These are phyloP conservation scores for Habropoda laboriosa DNA, from an alignment of 1,140 invertebrate species.

Conservation along the genomic window DNA sequence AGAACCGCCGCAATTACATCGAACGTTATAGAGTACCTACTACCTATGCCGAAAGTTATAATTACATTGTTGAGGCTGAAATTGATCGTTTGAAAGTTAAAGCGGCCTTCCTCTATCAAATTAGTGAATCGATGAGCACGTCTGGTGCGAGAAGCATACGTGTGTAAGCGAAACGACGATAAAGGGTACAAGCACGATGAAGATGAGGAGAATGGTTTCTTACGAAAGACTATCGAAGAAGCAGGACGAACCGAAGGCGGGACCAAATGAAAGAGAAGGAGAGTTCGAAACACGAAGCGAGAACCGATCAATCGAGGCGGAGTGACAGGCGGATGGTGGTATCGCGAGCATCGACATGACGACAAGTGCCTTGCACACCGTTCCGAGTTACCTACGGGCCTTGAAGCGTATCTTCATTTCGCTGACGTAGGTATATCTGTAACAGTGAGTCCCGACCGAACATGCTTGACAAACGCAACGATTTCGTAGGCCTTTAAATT, in stretches of 20 bases:
- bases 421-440: constrained; percentile 55
- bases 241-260: constrained; percentile 15
- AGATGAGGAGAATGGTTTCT: constrained; percentile 39
- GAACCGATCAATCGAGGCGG: constrained; percentile 73
- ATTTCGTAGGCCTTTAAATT: constrained; percentile 26
- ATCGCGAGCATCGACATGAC: constrained; percentile 68
- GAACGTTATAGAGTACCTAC: not conserved
- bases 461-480: constrained; percentile 31
- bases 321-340: constrained; percentile 70
- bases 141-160: constrained; percentile 46
- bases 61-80: constrained; percentile 46
- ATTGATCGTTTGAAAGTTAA: constrained; percentile 45
- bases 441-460: constrained; percentile 22
- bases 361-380: constrained; percentile 71
- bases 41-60: constrained; percentile 16
- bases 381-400: constrained; percentile 58
- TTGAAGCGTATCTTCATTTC: constrained; percentile 54
- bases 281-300: constrained; percentile 56
- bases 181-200: constrained; percentile 51
- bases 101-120: constrained; percentile 59
- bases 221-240: constrained; percentile 26
- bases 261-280: constrained; percentile 23
- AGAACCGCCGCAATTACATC: constrained; percentile 21
- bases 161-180: constrained; percentile 63
- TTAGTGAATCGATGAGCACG: constrained; percentile 53